Percentiles rank a stretch among this genome's conserved stretches.
These are phyloP conservation scores for Rachycentron canadum DNA, from an alignment of 2,797 vertebrate species.

Conservation along the genomic window DNA sequence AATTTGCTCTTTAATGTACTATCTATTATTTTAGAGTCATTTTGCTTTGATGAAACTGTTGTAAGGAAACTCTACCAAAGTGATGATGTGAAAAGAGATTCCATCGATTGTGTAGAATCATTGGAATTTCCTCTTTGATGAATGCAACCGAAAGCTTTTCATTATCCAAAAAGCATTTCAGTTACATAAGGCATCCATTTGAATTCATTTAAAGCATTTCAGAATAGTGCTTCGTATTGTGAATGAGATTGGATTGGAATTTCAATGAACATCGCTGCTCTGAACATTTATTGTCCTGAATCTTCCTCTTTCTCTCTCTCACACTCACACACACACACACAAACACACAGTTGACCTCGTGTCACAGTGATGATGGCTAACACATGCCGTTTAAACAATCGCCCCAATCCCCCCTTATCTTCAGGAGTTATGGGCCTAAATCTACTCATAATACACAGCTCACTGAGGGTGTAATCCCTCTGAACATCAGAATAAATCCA, in stretches of 20 bases:
- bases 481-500: conserved; percentile 82
- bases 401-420: conserved; percentile 77
- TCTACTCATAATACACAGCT: conserved; percentile 83
- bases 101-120: conserved; percentile 57
- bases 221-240: conserved; percentile 51
- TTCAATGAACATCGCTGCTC: conserved; percentile 62
- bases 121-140: conserved; percentile 71
- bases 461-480: conserved; percentile 81
- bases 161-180: conserved; percentile 70
- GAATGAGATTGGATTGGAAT: conserved; percentile 63
- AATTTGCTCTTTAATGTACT: conserved; percentile 39
- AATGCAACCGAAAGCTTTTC: conserved; percentile 71
- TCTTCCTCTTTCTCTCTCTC: conserved; percentile 19
- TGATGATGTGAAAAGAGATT: conserved; percentile 64
- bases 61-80: conserved; percentile 44
- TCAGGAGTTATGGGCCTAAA: conserved; percentile 82
- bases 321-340: conserved; percentile 20
- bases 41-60: conserved; percentile 36
- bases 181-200: conserved; percentile 66
- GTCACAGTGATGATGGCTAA: conserved; percentile 61
- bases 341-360: conserved; percentile 12
- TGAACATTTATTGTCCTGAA: conserved; percentile 54
- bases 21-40: conserved; percentile 45
- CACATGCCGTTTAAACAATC: conserved; percentile 82
- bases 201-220: conserved; percentile 69